Conservation (phyloP, 2,113 vertebrate genomes). For the Orthonyx spaldingii region DNA sequence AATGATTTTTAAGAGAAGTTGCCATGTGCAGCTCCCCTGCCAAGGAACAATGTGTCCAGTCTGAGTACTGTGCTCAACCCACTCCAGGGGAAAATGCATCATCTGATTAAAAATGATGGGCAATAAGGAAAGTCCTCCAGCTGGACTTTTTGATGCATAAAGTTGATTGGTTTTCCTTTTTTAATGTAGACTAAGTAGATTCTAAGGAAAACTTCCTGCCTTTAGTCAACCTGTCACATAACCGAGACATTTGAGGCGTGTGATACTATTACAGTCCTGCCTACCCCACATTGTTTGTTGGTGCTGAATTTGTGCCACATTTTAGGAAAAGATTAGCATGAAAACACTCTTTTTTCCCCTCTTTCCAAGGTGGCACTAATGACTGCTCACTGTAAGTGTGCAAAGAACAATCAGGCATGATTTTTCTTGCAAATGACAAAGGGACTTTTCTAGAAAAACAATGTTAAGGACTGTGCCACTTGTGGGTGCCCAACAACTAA, state of each 20-base stretch:
- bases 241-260: neutral
- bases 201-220: neutral
- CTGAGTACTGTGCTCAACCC: neutral
- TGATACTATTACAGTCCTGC: neutral
- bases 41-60: neutral
- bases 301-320: neutral
- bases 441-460: neutral
- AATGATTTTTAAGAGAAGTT: neutral
- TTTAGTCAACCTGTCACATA: neutral
- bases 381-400: neutral
- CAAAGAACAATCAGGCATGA: neutral
- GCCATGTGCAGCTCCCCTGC: neutral
- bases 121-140: neutral
- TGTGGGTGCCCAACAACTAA: accelerated
- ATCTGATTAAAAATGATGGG: neutral
- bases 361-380: neutral
- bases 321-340: neutral
- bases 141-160: neutral
- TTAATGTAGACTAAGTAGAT: neutral
- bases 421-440: neutral
- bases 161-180: neutral
- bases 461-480: accelerated
- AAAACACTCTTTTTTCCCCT: neutral
- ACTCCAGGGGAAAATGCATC: neutral
- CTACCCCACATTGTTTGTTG: neutral